Conservation (phyloP, 2,113 vertebrate genomes). For the Anguilla rostrata region DNA sequence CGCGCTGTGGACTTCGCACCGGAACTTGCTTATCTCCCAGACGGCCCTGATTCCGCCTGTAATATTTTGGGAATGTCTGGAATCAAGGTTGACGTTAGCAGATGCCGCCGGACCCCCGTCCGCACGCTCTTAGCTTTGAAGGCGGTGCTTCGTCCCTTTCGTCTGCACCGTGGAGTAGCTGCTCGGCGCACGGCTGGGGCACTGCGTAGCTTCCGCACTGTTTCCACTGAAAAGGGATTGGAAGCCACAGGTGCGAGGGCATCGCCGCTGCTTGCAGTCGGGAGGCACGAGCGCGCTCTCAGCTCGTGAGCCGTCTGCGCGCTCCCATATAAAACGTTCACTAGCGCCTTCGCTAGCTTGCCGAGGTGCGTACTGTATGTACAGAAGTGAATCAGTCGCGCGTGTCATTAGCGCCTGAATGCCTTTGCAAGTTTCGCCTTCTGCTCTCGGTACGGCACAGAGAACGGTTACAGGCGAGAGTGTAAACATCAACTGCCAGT, state of each 20-base stretch:
- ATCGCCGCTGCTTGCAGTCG: conserved; percentile 29
- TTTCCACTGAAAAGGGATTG: not conserved
- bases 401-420: conserved; percentile 57
- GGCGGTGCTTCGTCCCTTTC: not conserved
- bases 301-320: conserved; percentile 51
- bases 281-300: conserved; percentile 23
- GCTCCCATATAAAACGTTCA: conserved; percentile 57
- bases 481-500: not conserved
- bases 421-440: not conserved
- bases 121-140: too few species aligned
- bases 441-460: not conserved
- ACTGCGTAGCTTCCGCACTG: not conserved
- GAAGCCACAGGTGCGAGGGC: not conserved
- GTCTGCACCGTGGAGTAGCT: not conserved
- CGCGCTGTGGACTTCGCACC: too few species aligned
- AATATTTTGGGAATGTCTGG: not conserved
- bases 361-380: conserved; percentile 61
- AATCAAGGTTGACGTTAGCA: not conserved
- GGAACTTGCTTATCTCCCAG: too few species aligned
- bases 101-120: not conserved
- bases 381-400: conserved; percentile 69
- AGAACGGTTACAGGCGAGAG: not conserved
- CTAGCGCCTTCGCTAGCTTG: conserved; percentile 65
- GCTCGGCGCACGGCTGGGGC: not conserved
- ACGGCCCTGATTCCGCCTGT: not conserved